These are phyloP conservation scores for Nannoperca obscura DNA, from an alignment of 2,797 vertebrate genomes.

Conservation along the genomic window DNA sequence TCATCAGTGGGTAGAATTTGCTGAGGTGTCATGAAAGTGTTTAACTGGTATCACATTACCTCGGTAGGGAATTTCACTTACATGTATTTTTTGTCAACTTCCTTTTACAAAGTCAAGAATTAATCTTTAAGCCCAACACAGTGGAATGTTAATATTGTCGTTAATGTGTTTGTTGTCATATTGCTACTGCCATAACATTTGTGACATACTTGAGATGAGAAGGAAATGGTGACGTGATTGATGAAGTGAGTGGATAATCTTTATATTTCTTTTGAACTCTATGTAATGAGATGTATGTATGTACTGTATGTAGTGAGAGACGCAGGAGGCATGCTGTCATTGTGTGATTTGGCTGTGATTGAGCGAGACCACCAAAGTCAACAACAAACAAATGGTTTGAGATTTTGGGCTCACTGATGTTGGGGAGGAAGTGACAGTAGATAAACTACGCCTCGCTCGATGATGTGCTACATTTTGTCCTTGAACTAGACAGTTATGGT, in stretches of 20 bases:
- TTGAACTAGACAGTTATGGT: slow-evolving; percentile 10
- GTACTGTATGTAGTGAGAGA: not conserved
- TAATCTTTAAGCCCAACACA: not conserved
- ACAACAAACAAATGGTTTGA: slow-evolving; percentile 8
- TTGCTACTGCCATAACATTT: not conserved
- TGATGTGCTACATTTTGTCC: slow-evolving; percentile 4
- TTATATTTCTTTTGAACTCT: slow-evolving; percentile 13
- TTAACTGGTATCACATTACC: not conserved
- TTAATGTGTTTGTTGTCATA: slow-evolving; percentile 2
- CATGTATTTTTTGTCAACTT: not conserved
- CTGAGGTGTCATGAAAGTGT: not conserved
- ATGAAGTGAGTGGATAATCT: slow-evolving; percentile 1
- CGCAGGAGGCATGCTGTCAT: slow-evolving; percentile 7
- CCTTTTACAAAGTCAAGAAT: not conserved
- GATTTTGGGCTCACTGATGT: slow-evolving; percentile 20
- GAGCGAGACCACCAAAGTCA: slow-evolving; percentile 5
- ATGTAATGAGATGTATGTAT: slow-evolving; percentile 17
- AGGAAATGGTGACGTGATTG: slow-evolving; percentile 6
- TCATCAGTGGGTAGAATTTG: not conserved
- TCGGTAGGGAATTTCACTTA: not conserved
- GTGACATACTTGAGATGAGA: not conserved
- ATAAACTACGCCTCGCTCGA: not conserved
- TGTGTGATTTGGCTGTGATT: slow-evolving; percentile 11
- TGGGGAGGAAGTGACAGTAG: slow-evolving; percentile 5
- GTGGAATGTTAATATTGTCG: not conserved